Evolutionary conservation across 2,113 vertebrate genomes (phyloP), one percentile per base, ranked within the genome.

Genomic region (Sisor rabdophorus): DNA sequence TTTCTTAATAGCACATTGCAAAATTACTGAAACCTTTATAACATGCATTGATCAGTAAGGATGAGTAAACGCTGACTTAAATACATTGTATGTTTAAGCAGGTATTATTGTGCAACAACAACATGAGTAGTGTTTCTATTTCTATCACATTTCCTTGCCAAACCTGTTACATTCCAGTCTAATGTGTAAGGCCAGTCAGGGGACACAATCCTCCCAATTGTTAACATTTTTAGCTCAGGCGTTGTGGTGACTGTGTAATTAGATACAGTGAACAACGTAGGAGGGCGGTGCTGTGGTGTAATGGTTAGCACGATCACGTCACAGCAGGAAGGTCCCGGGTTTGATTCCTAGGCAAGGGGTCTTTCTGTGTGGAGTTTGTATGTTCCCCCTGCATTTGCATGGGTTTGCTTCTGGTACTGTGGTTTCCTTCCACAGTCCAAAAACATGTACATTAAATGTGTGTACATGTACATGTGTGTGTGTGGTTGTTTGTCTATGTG

Each of bases 111-210:
- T 52, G 58, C 36, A 22, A 16, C 1, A 22, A 69, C 72, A 63
- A 32, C 82, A 24, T 73, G 26, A 69, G 53, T 59, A 64, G 6
- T 55, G n/a, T 47, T 58, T 7, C 70, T 79, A 69, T 81, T 69
- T 73, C 32, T 55, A 61, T 24, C 24, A 61, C 61, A 69, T 53
- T 77, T 30, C 64, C 48, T 52, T 70, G 56, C 28, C 69, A 11
- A 74, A 48, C 81, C 36, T 47, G 2, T n/a, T 47, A 56, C 53
- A 40, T 72, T 73, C 77, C 71, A 71, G 26, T 12, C 52, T 67
- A 26, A 26, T 65, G 12, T 60, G 26, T 58, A 15, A 77, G 26
- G 30, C 52, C 59, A 75, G 40, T 32, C n/a, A 48, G 36, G 36
- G 75, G 64, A 55, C 55, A 55, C 55, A 24, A 58, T 30, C 65